Evolutionary conservation across 2,888 invertebrate genomes (phyloP).

Genomic region (Rhopalosiphum nymphaeae): DNA sequence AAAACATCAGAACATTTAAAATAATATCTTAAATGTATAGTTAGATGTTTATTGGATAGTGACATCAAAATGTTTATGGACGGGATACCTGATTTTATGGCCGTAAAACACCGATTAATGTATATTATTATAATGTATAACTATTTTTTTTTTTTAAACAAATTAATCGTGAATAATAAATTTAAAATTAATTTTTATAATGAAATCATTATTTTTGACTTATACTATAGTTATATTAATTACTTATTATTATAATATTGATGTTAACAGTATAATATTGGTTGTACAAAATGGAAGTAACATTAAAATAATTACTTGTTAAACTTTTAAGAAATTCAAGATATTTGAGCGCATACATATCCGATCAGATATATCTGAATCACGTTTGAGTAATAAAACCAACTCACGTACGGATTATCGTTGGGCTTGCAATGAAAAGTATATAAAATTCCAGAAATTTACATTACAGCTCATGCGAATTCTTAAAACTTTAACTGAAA

Average conservation of each 20-base stretch:
- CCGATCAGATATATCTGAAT: constrained; percentile 22
- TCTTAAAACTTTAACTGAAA: constrained; percentile 54
- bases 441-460: constrained; percentile 55
- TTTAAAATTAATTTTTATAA: neutral
- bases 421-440: constrained; percentile 53
- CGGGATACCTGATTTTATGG: constrained; percentile 58
- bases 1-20: constrained; percentile 31
- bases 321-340: constrained; percentile 29
- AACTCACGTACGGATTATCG: constrained; percentile 57
- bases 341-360: neutral
- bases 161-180: neutral
- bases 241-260: neutral
- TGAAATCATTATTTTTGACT: neutral
- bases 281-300: constrained; percentile 12
- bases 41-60: constrained; percentile 7
- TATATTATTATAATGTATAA: neutral
- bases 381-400: constrained; percentile 59
- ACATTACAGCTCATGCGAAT: constrained; percentile 45
- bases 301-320: constrained; percentile 14
- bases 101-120: constrained; percentile 16
- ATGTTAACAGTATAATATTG: neutral
- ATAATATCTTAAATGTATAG: constrained; percentile 1
- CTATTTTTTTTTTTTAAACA: constrained; percentile 20
- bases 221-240: constrained; percentile 11
- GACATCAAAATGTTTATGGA: constrained; percentile 51